Evolutionary conservation across 2,888 invertebrate species (phyloP), one percentile per base, ranked within the genome.

Genomic region (Acheta domesticus): DNA sequence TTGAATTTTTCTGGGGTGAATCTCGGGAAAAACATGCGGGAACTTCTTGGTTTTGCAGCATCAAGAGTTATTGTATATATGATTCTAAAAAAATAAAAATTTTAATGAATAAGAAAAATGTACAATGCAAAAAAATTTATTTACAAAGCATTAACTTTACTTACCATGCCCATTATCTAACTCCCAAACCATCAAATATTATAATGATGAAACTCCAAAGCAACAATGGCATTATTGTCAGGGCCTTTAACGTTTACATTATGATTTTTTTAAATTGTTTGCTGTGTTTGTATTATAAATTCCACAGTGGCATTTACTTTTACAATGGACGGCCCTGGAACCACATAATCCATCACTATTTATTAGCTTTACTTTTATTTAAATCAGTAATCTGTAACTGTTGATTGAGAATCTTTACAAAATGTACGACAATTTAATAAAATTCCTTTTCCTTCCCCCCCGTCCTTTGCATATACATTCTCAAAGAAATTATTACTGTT

Each of bases 261-360:
- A 84, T 91, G 92, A 77, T 94, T 91, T 0, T 95, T 93, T 83
- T 97, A 88, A 62, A 93, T 93, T 80, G 98, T 93, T 83, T 93
- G 88, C 85, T 95, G n/a, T 95, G 49, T 90, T 90, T n/a, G 91
- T 89, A 3, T 91, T 90, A 84, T 86, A 82, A 95, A 93, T 48
- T 89, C 89, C 0, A 96, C 91, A 79, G 89, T 91, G 0, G 96
- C 93, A 84, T 92, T 92, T 83, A 97, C 93, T 83, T 93, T 92
- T 3, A 97, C 94, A 3, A 98, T 0, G 98, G 97, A 2, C 96
- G 91, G 0, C 97, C 91, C 86, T 96, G 94, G 85, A 48, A 85
- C 49, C 14, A 79, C 21, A 75, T 48, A 77, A 12, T n/a, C 11
- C 50, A 36, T 36, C 36, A 36, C 8, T 36, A 36, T 36, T 36